Conservation (phyloP, 1,140 invertebrate species). For the Megalonaias nervosa region DNA sequence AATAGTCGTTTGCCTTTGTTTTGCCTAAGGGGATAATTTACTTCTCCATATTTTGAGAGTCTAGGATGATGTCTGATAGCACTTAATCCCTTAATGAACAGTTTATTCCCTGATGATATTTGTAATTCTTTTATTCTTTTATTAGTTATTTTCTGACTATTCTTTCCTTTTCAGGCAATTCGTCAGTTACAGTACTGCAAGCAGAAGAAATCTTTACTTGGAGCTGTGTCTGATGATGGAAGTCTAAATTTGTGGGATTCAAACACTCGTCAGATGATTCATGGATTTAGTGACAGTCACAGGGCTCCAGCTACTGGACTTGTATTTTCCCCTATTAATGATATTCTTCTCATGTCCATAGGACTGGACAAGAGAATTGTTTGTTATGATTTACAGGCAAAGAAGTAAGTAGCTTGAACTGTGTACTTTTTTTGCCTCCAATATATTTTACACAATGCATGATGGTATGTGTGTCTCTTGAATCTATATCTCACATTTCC, state of each 20-base stretch:
- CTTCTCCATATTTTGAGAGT: no score
- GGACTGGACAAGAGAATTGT: slow-evolving; percentile 71
- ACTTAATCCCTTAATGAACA: no score
- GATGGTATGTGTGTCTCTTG: no score
- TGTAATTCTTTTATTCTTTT: no score
- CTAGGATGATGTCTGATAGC: no score
- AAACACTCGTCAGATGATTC: slow-evolving; percentile 60
- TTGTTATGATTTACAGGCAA: slow-evolving; percentile 68
- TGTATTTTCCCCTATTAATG: slow-evolving; percentile 71
- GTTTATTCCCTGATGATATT: no score
- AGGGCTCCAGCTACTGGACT: slow-evolving; percentile 66
- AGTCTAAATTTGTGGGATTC: slow-evolving; percentile 69
- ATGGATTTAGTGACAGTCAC: slow-evolving; percentile 62
- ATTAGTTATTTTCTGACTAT: not conserved
- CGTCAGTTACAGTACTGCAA: slow-evolving; percentile 66
- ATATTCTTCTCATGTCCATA: slow-evolving; percentile 68
- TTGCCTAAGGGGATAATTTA: no score
- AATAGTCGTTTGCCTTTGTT: no score
- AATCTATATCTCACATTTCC: no score
- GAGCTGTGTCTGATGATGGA: slow-evolving; percentile 69
- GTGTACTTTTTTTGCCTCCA: no score
- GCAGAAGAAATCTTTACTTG: slow-evolving; percentile 65
- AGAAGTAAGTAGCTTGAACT: slow-evolving; percentile 58
- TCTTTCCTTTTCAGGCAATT: slow-evolving; percentile 52
- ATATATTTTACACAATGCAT: no score